Evolutionary conservation across 2,888 invertebrate genomes (phyloP).

Genomic region (Eristalis arbustorum): DNA sequence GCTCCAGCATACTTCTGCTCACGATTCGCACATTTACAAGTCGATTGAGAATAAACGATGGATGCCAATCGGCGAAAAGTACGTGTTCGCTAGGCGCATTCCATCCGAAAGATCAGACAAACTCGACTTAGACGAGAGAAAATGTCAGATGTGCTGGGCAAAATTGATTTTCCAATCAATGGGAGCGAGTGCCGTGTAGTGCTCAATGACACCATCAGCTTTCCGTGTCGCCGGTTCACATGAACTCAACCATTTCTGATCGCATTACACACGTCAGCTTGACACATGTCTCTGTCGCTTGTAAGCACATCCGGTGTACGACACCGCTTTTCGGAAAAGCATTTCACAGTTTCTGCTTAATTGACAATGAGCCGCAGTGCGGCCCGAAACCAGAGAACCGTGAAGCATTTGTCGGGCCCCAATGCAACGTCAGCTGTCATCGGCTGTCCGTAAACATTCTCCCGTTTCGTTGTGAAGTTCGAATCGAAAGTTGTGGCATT

Average conservation of each 20-base stretch:
- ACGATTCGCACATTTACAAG: conserved; percentile 35
- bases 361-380: conserved; percentile 21
- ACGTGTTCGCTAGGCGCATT: neutral
- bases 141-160: neutral
- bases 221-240: neutral
- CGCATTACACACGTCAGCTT: conserved; percentile 15
- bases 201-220: neutral
- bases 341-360: conserved; percentile 33
- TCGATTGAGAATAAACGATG: conserved; percentile 19
- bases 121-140: neutral
- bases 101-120: conserved; percentile 17
- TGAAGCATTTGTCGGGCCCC: conserved; percentile 21
- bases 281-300: neutral
- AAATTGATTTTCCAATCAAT: neutral
- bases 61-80: conserved; percentile 6
- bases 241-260: neutral
- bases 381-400: conserved; percentile 32
- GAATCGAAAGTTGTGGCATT: neutral
- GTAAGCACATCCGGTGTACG: conserved; percentile 22
- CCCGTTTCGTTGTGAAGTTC: neutral
- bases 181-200: neutral
- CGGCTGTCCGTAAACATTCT: neutral
- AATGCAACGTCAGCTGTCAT: neutral
- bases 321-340: neutral
- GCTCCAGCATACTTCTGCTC: neutral